phyloP scores from a whole-genome alignment of 2,888 invertebrate genomes.

The Mesochorus sp. region DNA sequence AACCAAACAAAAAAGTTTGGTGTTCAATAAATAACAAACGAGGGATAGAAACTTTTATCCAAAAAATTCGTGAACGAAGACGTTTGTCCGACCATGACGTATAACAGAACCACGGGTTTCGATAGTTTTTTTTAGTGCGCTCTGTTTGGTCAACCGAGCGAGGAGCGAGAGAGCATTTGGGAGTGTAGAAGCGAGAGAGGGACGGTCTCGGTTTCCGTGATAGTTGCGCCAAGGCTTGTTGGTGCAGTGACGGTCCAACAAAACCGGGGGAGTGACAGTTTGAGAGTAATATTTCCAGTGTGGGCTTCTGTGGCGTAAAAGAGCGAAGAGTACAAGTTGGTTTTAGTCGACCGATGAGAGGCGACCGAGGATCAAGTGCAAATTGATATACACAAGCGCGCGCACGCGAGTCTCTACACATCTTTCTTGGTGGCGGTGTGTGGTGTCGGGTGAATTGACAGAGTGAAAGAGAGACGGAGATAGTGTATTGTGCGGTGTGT shows the following conservation, averaged over 20 bases:
- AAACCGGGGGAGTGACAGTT: slow-evolving; percentile 26
- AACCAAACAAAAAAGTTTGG: not conserved
- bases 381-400: slow-evolving; percentile 18
- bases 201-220: slow-evolving; percentile 11
- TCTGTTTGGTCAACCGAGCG: no score
- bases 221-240: slow-evolving; percentile 6
- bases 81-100: no score
- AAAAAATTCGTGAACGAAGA: no score
- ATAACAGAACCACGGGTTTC: no score
- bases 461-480: slow-evolving; percentile 28
- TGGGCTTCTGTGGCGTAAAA: slow-evolving; percentile 4
- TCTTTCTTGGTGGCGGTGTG: slow-evolving; percentile 24
- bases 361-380: slow-evolving; percentile 20
- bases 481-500: not conserved
- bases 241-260: not conserved
- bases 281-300: slow-evolving; percentile 40
- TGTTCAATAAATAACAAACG: not conserved
- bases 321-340: slow-evolving; percentile 3
- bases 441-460: slow-evolving; percentile 59
- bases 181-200: slow-evolving; percentile 1
- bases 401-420: no score
- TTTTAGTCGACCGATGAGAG: slow-evolving; percentile 40
- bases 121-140: no score
- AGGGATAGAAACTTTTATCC: no score
- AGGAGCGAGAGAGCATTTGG: no score